Evolutionary conservation across 2,797 vertebrate genomes (phyloP).

Genomic region (Rhinichthys osculus): DNA sequence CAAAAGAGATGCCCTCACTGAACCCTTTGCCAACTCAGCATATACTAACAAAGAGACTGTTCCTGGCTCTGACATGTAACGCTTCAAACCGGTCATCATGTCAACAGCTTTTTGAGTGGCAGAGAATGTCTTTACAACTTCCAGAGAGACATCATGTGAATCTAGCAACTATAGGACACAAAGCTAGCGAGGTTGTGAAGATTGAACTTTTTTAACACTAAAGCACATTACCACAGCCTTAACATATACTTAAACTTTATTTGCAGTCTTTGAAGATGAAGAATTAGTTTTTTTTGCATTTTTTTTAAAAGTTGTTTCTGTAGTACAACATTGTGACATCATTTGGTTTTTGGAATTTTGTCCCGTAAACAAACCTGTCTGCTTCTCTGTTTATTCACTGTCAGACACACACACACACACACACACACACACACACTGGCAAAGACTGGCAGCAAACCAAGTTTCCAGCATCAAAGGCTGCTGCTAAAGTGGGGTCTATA

Average conservation of each 20-base stretch:
- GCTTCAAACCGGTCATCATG: constrained; percentile 18
- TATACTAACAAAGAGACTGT: constrained; percentile 54
- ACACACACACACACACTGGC: constrained; percentile 55
- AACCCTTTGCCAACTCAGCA: constrained; percentile 49
- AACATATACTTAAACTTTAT: constrained; percentile 46
- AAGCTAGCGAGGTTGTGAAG: constrained; percentile 53
- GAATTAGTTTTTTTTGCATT: constrained; percentile 62
- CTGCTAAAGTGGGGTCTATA: constrained; percentile 38
- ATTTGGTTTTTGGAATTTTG: constrained; percentile 29
- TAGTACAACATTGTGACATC: constrained; percentile 16
- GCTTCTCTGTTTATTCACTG: constrained; percentile 57
- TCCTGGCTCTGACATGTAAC: constrained; percentile 40
- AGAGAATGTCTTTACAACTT: constrained; percentile 54
- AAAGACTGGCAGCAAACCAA: constrained; percentile 60
- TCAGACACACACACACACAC: constrained; percentile 42
- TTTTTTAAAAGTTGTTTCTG: constrained; percentile 51
- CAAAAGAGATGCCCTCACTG: constrained; percentile 44
- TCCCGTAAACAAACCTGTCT: constrained; percentile 51
- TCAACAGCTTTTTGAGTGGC: constrained; percentile 47
- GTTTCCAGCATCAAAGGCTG: constrained; percentile 52
- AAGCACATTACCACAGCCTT: constrained; percentile 57
- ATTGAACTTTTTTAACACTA: constrained; percentile 41
- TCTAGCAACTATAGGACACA: constrained; percentile 19
- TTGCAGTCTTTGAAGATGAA: constrained; percentile 70
- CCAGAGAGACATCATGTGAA: constrained; percentile 40